Conservation (phyloP, 2,888 invertebrate genomes). For the Agrochola macilenta region DNA sequence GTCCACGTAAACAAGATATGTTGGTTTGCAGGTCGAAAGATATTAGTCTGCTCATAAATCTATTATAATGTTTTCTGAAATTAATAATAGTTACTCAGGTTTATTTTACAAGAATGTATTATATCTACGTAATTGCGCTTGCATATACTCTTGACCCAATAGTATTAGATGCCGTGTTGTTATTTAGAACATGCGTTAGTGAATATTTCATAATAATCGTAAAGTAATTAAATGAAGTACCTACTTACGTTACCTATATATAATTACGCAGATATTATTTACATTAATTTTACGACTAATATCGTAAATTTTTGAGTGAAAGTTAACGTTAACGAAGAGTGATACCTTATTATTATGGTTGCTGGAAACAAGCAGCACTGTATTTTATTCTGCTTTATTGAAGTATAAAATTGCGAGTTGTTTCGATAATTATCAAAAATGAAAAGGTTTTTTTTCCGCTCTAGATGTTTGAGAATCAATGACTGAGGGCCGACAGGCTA, state of each 20-base stretch:
- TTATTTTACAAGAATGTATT: slow-evolving; percentile 17
- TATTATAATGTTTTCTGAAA: slow-evolving; percentile 71
- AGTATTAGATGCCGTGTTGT: neutral
- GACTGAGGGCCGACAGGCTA: slow-evolving; percentile 31
- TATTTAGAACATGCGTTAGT: slow-evolving; percentile 11
- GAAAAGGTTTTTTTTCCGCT: slow-evolving; percentile 4
- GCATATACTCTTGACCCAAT: neutral
- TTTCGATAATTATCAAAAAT: slow-evolving; percentile 29
- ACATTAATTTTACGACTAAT: slow-evolving; percentile 11
- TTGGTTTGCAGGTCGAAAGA: slow-evolving; percentile 70
- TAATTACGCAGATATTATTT: slow-evolving; percentile 18
- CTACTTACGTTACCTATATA: neutral
- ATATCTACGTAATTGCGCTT: neutral
- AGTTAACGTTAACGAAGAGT: slow-evolving; percentile 14
- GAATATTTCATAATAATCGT: slow-evolving; percentile 25
- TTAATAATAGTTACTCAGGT: slow-evolving; percentile 62
- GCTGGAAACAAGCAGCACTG: neutral
- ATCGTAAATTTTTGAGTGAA: neutral
- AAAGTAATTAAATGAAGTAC: slow-evolving; percentile 13
- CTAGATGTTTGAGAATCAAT: slow-evolving; percentile 31
- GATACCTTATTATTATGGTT: slow-evolving; percentile 20
- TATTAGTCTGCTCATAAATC: slow-evolving; percentile 73
- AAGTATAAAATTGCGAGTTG: slow-evolving; percentile 10
- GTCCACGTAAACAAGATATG: slow-evolving; percentile 76
- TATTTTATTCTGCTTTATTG: slow-evolving; percentile 23